Base-by-base conservation (phyloP, 2,888 invertebrate genomes). In the Polia nebulosa region DNA sequence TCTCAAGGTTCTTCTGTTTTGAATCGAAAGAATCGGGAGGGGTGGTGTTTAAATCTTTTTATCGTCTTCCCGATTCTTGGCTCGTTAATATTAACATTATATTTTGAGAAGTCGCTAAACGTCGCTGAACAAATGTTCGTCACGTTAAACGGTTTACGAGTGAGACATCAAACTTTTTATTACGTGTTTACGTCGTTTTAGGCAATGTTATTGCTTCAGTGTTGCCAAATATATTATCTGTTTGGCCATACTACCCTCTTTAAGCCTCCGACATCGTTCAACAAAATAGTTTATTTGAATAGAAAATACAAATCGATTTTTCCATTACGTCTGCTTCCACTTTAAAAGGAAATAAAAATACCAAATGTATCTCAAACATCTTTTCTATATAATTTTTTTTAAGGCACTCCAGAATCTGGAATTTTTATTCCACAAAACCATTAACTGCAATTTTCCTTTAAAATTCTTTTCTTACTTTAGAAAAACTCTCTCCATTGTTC, bases 81-180 rank as follows among this genome's bases (percentile, higher is more conserved):
- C n/a, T 53, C 64, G 41, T 65, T 68, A 53, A 63, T 63, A 76
- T 47, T 60, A 77, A n/a, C 39, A 53, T 69, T 47, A 70, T 68
- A 62, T 80, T 60, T 60, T 22, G 20, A 47, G 51, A 61, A 56
- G 49, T 65, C 49, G 29, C 58, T 52, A 59, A 74, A 68, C 49
- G 52, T 57, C 44, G 20, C 47, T 47, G 49, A 69, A 76, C 74
- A 78, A 83, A 78, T 82, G 76, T 78, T 72, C 58, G 82, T 70
- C 76, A 61, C 74, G 74, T 80, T 71, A 78, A 76, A 76, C 58
- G 44, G 67, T 45, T 80, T 80, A 81, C 71, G 78, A 75, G 74
- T 57, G 62, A 71, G 70, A 67, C 82, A 82, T 88, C 80, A 87
- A 87, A 84, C 82, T 85, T 89, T 89, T 82, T 82, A 91, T 87